Evolutionary conservation across 2,888 invertebrate species (phyloP), one percentile per base, ranked within the genome.

Genomic region (Diaprepes abbreviatus): DNA sequence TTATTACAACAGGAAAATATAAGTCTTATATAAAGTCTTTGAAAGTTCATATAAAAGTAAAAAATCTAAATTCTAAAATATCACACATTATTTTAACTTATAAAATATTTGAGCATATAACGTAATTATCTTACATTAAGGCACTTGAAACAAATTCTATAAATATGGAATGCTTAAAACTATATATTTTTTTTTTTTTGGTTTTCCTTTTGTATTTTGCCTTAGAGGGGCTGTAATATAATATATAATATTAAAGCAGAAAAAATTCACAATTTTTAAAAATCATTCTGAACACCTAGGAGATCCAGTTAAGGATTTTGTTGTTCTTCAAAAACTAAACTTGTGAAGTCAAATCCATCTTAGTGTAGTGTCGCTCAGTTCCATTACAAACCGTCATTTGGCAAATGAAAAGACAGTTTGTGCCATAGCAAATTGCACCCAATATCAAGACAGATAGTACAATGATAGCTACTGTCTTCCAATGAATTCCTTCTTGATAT

Each of bases 381-480:
- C 50, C 14, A 5, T 45, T 52, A 17, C 70, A 70, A 24, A 65
- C n/a, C 0, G 59, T 45, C 58, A 59, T 40, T 59, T 70, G 59
- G 33, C 70, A 65, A 38, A 70, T 57, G 17, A 24, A 70, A 12
- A 65, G 59, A 21, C 65, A 70, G 16, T 70, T 70, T 12, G 65
- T 60, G 0, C 70, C 70, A 60, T 70, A 70, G 36, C 65, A 70
- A 45, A 70, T 60, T 9, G 43, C 52, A 0, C 36, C 70, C 16
- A 70, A 35, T 16, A 70, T 19, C 10, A 65, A 16, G n/a, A 70
- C 70, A 5, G 60, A 54, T 9, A 65, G 12, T 19, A 65, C 31
- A 9, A 70, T 59, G 10, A 70, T 52, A 16, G 48, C 52, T 9
- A 54, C 28, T 3, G 70, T 21, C 36, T 65, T 70, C 65, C 59